phyloP scores from a whole-genome alignment of 37 sponge, comb jelly and placozoan genomes.

The Agelas oroides region DNA sequence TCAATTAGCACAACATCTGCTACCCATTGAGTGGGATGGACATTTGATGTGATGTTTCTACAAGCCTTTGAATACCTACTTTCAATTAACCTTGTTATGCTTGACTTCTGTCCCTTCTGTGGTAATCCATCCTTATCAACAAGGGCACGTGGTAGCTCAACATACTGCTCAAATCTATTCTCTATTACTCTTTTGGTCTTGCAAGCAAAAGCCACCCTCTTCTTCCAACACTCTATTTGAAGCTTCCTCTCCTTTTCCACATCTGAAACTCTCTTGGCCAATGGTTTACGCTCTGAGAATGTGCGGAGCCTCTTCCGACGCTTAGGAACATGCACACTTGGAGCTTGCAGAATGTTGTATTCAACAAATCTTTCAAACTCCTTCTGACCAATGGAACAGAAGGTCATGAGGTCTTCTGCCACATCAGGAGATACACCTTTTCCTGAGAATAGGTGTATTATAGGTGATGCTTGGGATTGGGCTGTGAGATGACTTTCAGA shows the following conservation, averaged over 20 bases:
- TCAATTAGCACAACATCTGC: neutral
- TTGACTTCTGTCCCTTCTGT: neutral
- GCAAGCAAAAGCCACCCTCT: neutral
- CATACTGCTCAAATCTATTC: neutral
- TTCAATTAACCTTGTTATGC: neutral
- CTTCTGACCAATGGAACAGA: neutral
- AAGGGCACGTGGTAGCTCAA: neutral
- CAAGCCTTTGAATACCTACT: neutral
- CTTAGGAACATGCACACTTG: neutral
- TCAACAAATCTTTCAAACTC: neutral
- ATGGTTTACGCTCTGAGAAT: neutral
- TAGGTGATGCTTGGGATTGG: no score
- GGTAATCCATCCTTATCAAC: neutral
- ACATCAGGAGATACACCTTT: neutral
- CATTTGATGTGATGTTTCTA: neutral
- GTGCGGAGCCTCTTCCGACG: neutral
- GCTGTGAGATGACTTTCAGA: no score
- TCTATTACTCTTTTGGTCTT: neutral
- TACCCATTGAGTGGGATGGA: neutral
- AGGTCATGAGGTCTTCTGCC: neutral
- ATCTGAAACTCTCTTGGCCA: neutral
- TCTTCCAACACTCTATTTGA: no score
- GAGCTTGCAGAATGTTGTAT: neutral
- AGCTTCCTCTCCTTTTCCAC: neutral
- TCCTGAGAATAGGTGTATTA: constrained; percentile 23